These are phyloP conservation scores for Artibeus lituratus DNA, from an alignment of 2,797 vertebrate genomes.

Conservation along the genomic window DNA sequence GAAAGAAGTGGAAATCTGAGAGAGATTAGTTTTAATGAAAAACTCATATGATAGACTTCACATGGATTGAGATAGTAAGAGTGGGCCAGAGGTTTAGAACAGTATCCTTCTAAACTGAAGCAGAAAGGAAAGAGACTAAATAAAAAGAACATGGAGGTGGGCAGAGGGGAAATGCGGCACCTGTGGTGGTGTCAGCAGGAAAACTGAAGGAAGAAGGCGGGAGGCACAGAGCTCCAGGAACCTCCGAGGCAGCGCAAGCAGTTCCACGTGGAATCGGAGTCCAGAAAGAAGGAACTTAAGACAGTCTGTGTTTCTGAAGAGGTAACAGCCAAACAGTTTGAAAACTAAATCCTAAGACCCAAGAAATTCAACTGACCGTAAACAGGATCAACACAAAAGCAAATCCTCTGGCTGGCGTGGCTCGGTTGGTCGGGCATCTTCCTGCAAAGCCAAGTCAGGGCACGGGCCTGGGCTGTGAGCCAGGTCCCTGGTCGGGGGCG, in stretches of 20 bases:
- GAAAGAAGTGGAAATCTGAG: not conserved
- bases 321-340: not conserved
- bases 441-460: no score
- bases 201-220: no score
- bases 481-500: no score
- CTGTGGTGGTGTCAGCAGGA: no score
- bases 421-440: no score
- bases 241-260: not conserved
- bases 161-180: no score
- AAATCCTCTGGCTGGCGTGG: no score
- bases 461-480: no score
- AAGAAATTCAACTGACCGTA: not conserved
- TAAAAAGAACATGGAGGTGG: not conserved
- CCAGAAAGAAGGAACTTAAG: not conserved
- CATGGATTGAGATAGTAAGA: not conserved
- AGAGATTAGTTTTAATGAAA: not conserved
- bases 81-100: not conserved
- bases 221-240: not conserved
- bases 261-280: not conserved
- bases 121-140: not conserved
- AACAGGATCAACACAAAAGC: not conserved
- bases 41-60: not conserved
- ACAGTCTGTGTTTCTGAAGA: not conserved
- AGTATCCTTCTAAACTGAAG: not conserved
- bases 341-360: constrained; percentile 9